These are phyloP conservation scores for Tetrapedia diversipes DNA, from an alignment of 2,888 invertebrate genomes.

Conservation along the genomic window DNA sequence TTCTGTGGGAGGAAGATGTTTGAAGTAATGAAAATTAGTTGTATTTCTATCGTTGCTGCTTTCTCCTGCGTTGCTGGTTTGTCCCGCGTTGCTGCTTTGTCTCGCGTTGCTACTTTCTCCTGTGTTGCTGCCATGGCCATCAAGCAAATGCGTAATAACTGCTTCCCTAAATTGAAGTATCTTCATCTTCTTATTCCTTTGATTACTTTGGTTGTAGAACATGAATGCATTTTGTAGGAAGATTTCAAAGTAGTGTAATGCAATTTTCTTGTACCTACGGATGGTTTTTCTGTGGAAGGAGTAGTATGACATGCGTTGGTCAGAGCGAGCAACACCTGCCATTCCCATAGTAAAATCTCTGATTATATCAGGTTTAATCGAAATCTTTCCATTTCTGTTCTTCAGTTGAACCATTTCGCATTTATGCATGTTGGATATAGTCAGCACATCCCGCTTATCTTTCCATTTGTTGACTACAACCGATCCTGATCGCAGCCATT, in stretches of 20 bases:
- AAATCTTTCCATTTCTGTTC: not conserved
- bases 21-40: too few relatives aligned
- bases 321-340: not conserved
- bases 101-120: too few relatives aligned
- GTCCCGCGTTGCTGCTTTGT: too few relatives aligned
- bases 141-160: too few relatives aligned
- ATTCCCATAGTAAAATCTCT: not conserved
- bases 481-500: not conserved
- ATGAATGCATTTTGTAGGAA: not conserved
- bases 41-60: too few relatives aligned
- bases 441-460: not conserved
- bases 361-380: not conserved
- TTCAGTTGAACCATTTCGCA: not conserved
- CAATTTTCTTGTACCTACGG: not conserved
- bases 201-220: not conserved
- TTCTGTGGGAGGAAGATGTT: not conserved
- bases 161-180: too few relatives aligned
- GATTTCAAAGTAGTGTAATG: not conserved
- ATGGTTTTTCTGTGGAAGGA: not conserved
- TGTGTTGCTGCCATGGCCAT: too few relatives aligned
- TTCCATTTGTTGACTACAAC: not conserved
- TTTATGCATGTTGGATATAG: constrained; percentile 5
- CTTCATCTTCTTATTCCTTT: not conserved
- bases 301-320: not conserved
- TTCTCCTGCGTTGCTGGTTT: too few relatives aligned